These are phyloP conservation scores for Cephus runcator DNA, from an alignment of 2,888 invertebrate species.

Conservation along the genomic window DNA sequence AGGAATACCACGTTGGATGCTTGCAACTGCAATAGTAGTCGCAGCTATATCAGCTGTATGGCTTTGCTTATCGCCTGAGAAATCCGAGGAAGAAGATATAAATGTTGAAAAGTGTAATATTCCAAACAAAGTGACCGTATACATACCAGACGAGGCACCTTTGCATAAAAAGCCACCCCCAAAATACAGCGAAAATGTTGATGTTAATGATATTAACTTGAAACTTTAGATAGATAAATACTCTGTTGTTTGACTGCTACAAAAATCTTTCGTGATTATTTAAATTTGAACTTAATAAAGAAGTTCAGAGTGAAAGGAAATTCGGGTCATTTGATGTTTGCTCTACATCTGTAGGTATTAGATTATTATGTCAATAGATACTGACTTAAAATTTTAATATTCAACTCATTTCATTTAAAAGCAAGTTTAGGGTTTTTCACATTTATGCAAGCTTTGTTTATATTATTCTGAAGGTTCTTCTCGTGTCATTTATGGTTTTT, in stretches of 20 bases:
- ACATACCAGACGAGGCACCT: slow-evolving; percentile 49
- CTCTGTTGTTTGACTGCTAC: slow-evolving; percentile 11
- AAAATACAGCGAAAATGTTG: slow-evolving; percentile 43
- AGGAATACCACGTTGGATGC: slow-evolving; percentile 49
- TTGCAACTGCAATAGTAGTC: slow-evolving; percentile 40
- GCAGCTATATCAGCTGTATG: slow-evolving; percentile 44
- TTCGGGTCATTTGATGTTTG: not conserved
- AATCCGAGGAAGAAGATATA: slow-evolving; percentile 36
- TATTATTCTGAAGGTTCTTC: not conserved
- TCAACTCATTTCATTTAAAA: not conserved
- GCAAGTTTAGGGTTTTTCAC: not conserved
- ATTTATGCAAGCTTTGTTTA: not conserved
- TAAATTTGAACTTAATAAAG: slow-evolving; percentile 3
- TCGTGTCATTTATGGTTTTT: not conserved
- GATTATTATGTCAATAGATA: not conserved
- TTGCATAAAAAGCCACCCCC: slow-evolving; percentile 49
- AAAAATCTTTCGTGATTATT: slow-evolving; percentile 21
- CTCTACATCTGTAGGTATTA: not conserved
- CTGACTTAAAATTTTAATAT: not conserved
- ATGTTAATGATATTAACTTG: slow-evolving; percentile 24
- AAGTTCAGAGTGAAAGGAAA: not conserved
- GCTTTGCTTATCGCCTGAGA: slow-evolving; percentile 44
- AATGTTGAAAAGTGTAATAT: slow-evolving; percentile 20
- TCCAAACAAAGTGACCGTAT: slow-evolving; percentile 37
- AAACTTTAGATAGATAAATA: slow-evolving; percentile 26